Percentiles rank a stretch among this genome's conserved stretches.
Conservation (phyloP, 2,888 invertebrate species). For the Lysandra bellargus region DNA sequence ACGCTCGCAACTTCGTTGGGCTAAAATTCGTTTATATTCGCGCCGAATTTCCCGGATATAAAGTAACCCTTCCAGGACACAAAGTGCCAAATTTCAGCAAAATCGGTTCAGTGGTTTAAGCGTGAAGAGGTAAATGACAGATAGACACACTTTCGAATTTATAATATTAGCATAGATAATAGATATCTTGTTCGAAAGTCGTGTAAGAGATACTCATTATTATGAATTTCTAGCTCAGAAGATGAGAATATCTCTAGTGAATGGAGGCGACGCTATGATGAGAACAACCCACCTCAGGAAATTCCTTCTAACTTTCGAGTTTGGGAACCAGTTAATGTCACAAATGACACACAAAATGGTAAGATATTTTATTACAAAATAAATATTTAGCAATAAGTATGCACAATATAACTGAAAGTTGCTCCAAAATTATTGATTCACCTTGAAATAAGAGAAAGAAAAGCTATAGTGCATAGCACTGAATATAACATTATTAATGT, state of each 20-base stretch:
- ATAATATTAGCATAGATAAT: background rate
- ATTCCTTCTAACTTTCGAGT: conserved; percentile 57
- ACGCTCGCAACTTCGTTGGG: background rate
- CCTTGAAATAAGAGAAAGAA: too few species aligned
- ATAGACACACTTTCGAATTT: background rate
- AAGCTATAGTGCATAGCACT: too few species aligned
- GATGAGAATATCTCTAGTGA: conserved; percentile 33
- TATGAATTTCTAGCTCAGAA: conserved; percentile 35
- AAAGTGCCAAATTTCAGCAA: too few species aligned
- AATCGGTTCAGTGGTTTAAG: background rate
- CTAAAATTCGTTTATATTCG: background rate
- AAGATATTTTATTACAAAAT: conserved; percentile 33
- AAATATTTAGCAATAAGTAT: background rate
- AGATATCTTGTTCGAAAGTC: background rate
- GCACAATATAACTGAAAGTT: too few species aligned
- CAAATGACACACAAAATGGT: conserved; percentile 48
- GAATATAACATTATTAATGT: too few species aligned
- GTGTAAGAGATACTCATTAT: background rate
- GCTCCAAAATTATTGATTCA: too few species aligned
- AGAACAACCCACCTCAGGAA: conserved; percentile 35
- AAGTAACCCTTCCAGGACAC: too few species aligned
- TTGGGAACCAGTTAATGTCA: conserved; percentile 58
- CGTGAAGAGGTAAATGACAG: background rate
- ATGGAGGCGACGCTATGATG: conserved; percentile 38
- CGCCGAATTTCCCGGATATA: too few species aligned